A percentile compares a stretch with the other conserved stretches of the same genome.
Conservation (phyloP, 2,888 invertebrate genomes). For the Amaurobius ferox region DNA sequence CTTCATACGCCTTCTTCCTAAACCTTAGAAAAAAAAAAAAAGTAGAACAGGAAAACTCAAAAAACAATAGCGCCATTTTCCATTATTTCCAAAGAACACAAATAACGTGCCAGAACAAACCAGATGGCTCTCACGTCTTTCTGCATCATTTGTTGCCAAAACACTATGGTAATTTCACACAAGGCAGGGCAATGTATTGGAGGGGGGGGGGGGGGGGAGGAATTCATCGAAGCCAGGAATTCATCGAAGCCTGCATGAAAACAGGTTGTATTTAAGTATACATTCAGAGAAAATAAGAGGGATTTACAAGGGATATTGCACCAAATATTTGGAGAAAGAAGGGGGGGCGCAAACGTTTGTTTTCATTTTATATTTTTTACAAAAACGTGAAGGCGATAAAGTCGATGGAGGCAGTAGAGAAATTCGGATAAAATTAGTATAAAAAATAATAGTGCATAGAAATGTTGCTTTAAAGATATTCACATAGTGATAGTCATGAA, state of each 20-base stretch:
- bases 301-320: background rate
- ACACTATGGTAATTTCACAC: constrained; percentile 20
- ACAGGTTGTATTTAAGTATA: background rate
- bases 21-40: background rate
- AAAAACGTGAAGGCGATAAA: too few species aligned
- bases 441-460: too few species aligned
- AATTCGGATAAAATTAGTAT: too few species aligned
- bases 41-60: background rate
- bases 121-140: constrained; percentile 25
- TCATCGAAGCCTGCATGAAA: background rate
- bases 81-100: background rate
- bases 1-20: background rate
- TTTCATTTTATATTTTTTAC: too few species aligned
- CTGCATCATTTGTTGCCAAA: constrained; percentile 34
- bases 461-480: too few species aligned
- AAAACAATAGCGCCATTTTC: constrained; percentile 21
- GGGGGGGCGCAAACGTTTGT: too few species aligned
- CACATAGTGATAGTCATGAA: too few species aligned
- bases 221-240: background rate
- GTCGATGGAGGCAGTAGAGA: too few species aligned
- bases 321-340: background rate
- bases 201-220: background rate
- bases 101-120: constrained; percentile 2
- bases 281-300: background rate
- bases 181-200: background rate